phyloP scores from a whole-genome alignment of 1,140 invertebrate genomes.

The Palaemon carinicauda region DNA sequence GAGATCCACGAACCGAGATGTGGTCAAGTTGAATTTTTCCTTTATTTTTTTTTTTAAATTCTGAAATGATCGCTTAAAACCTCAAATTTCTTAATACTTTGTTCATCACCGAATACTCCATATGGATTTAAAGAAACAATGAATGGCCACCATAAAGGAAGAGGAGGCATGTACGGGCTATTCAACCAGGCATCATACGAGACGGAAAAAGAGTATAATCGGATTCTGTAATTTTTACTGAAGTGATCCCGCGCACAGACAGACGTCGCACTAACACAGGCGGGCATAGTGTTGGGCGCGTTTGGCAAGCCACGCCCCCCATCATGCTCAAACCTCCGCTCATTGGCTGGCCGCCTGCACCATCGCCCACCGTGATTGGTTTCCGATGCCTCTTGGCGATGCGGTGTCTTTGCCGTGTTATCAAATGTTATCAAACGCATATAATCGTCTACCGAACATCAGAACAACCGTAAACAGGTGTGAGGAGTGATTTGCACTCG shows the following conservation, averaged over 20 bases:
- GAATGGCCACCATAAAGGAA: too few relatives aligned
- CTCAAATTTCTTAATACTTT: too few relatives aligned
- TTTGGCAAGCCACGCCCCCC: background rate
- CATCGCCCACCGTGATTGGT: background rate
- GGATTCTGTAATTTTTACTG: background rate
- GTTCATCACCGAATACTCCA: too few relatives aligned
- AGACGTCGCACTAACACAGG: background rate
- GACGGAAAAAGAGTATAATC: too few relatives aligned
- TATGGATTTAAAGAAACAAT: too few relatives aligned
- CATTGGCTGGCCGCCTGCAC: background rate
- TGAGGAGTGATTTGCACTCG: too few relatives aligned
- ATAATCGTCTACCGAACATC: background rate
- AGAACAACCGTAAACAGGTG: background rate
- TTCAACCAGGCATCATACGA: too few relatives aligned
- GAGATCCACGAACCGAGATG: too few relatives aligned
- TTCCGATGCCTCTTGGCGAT: background rate
- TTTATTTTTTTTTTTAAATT: too few relatives aligned
- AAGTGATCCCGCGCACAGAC: background rate
- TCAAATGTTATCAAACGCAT: conserved; percentile 7
- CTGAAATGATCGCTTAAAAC: too few relatives aligned
- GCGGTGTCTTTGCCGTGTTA: background rate
- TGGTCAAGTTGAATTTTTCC: too few relatives aligned
- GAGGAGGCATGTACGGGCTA: too few relatives aligned
- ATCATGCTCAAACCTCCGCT: background rate
- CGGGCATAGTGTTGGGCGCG: background rate